Base-by-base conservation (phyloP, 2,888 invertebrate species). In the Abrostola triplasia region DNA sequence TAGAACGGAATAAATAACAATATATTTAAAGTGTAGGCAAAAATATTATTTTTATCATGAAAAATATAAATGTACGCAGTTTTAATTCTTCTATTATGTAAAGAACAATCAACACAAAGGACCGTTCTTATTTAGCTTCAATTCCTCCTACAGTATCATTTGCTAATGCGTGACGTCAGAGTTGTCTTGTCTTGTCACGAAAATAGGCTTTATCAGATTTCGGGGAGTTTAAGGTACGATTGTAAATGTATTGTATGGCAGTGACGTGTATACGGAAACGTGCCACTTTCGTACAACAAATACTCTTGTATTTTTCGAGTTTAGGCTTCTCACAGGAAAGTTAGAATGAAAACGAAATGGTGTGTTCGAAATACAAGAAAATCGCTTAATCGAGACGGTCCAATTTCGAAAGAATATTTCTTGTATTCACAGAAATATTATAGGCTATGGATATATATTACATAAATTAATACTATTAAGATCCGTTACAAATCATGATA, bases 91-190 rank as follows among this genome's bases (percentile, higher is more conserved):
- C 36, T 49, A 51, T 69, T 55, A 72, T 49, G 64, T 70, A 70
- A 75, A 75, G 52, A 41, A 54, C 58, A 74, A 36, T 58, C 37
- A 48, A 63, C 53, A 75, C 60, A 71, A 75, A 76, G 64, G 42
- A 44, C 42, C 55, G 13, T 24, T 57, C 47, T 36, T 51, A 49
- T 62, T 67, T 61, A 50, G 64, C 59, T 61, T 61, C 13, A 54
- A 59, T 59, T 67, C 36, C 57, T 57, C 36, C 53, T 38, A 56
- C 53, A 11, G 44, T 59, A 64, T 59, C 50, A 67, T 76, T 72
- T 37, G 51, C 47, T 69, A 59, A 63, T 60, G 40, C 56, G 48
- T 47, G 58, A 65, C 58, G 71, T 57, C 64, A 70, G 56, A 52
- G 9, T 24, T 62, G 71, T 57, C 60, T 66, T 47, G 64, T 61